These are phyloP conservation scores for Spea bombifrons DNA, from an alignment of 2,113 vertebrate species.

Conservation along the genomic window DNA sequence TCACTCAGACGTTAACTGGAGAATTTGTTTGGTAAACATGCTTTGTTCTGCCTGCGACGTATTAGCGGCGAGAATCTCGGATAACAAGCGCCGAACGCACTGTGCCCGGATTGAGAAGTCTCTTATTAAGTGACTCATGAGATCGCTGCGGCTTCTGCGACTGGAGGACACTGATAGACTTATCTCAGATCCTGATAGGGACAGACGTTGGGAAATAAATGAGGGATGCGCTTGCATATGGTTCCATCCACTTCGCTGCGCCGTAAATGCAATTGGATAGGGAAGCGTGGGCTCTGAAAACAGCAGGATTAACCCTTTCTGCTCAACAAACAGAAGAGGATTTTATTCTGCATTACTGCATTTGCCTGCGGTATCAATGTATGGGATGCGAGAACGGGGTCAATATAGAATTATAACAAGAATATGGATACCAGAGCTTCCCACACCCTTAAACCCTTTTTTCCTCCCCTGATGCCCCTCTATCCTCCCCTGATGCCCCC, in stretches of 20 bases:
- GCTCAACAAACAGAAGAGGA: not conserved
- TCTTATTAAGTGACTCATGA: conserved; percentile 4
- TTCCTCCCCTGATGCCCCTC: too few relatives aligned
- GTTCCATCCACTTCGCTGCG: conserved; percentile 33
- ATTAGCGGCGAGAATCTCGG: not conserved
- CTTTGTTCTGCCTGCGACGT: not conserved
- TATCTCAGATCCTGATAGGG: conserved; percentile 9
- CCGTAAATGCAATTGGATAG: conserved; percentile 13
- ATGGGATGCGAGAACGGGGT: too few relatives aligned
- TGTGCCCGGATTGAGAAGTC: conserved; percentile 10
- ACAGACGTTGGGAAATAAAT: conserved; percentile 20
- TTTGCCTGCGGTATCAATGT: too few relatives aligned
- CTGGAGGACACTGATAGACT: conserved; percentile 28
- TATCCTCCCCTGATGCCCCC: too few relatives aligned
- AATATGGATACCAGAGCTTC: too few relatives aligned
- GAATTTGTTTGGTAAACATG: conserved; percentile 6
- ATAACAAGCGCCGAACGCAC: not conserved
- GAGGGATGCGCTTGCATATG: not conserved
- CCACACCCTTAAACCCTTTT: too few relatives aligned
- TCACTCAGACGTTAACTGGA: not conserved
- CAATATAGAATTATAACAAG: too few relatives aligned
- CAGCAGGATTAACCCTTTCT: not conserved
- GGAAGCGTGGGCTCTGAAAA: not conserved
- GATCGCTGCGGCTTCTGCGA: not conserved
- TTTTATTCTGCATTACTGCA: not conserved